These are phyloP conservation scores for Drosophila gaucha DNA, from an alignment of 2,888 invertebrate species.

Conservation along the genomic window DNA sequence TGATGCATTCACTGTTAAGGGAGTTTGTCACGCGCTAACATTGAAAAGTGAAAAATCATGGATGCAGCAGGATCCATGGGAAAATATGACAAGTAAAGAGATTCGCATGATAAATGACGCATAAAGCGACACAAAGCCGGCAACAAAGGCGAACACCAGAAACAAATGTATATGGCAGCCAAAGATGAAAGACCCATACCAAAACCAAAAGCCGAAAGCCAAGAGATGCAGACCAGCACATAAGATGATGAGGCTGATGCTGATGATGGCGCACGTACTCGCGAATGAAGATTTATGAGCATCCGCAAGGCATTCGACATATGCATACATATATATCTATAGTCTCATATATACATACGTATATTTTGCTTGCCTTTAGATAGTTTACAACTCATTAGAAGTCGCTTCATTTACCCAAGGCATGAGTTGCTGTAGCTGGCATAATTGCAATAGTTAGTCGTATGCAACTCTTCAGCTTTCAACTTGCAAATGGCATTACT, in stretches of 20 bases:
- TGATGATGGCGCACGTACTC: slow-evolving; percentile 53
- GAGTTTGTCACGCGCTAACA: slow-evolving; percentile 57
- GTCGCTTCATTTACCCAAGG: slow-evolving; percentile 44
- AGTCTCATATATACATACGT: not conserved
- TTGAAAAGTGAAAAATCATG: slow-evolving; percentile 72
- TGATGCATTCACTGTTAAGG: slow-evolving; percentile 57
- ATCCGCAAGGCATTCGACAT: slow-evolving; percentile 39
- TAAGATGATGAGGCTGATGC: slow-evolving; percentile 33
- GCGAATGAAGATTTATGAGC: slow-evolving; percentile 73
- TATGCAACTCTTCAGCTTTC: slow-evolving; percentile 36
- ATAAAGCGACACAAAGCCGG: slow-evolving; percentile 66
- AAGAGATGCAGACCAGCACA: slow-evolving; percentile 28
- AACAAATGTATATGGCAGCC: slow-evolving; percentile 58
- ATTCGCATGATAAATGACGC: slow-evolving; percentile 74
- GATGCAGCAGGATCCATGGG: slow-evolving; percentile 34
- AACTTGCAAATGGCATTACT: slow-evolving; percentile 44
- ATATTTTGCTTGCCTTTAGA: slow-evolving; percentile 22
- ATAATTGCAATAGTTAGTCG: slow-evolving; percentile 52
- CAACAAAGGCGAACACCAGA: slow-evolving; percentile 58
- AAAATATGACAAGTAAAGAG: slow-evolving; percentile 69
- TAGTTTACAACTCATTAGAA: slow-evolving; percentile 64
- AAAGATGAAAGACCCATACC: slow-evolving; percentile 31
- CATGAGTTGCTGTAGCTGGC: slow-evolving; percentile 28
- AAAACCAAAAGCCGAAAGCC: slow-evolving; percentile 7
- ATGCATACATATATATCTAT: slow-evolving; percentile 5